These are phyloP conservation scores for Drosophila arawakana DNA, from an alignment of 1,140 invertebrate species.

Conservation along the genomic window DNA sequence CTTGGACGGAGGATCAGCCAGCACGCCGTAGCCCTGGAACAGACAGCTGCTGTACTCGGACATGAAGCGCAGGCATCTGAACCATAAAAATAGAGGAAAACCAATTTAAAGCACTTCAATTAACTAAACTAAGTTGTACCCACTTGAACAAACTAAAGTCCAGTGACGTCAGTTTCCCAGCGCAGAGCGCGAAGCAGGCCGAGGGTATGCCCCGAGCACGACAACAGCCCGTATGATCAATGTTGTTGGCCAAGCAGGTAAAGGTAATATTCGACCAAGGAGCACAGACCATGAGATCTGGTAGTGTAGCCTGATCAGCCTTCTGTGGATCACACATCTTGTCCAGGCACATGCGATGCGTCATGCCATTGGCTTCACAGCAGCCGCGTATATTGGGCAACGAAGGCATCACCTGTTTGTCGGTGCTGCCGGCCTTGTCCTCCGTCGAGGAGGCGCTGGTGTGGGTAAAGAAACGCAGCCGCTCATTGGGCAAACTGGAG, in stretches of 20 bases:
- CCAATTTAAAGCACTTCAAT: conserved; percentile 2
- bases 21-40: conserved; percentile 92
- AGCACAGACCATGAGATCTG: conserved; percentile 93
- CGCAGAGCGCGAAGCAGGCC: conserved; percentile 90
- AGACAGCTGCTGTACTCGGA: conserved; percentile 91
- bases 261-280: conserved; percentile 92
- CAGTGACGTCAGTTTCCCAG: conserved; percentile 90
- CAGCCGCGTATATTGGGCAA: conserved; percentile 90
- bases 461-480: conserved; percentile 85
- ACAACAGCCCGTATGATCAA: conserved; percentile 93
- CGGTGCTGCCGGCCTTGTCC: conserved; percentile 49
- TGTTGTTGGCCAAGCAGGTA: conserved; percentile 91
- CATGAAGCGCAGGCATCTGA: conserved; percentile 92
- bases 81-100: neutral
- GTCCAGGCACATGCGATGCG: conserved; percentile 89
- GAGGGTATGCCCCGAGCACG: conserved; percentile 89
- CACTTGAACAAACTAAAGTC: conserved; percentile 93
- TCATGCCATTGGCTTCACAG: conserved; percentile 89
- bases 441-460: conserved; percentile 68
- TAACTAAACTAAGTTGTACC: conserved; percentile 68
- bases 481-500: conserved; percentile 89
- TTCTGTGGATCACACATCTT: conserved; percentile 91
- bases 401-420: conserved; percentile 65
- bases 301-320: conserved; percentile 86
- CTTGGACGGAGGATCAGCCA: conserved; percentile 89